Conservation (phyloP, 1,140 invertebrate species). For the Bombus waltoni region DNA sequence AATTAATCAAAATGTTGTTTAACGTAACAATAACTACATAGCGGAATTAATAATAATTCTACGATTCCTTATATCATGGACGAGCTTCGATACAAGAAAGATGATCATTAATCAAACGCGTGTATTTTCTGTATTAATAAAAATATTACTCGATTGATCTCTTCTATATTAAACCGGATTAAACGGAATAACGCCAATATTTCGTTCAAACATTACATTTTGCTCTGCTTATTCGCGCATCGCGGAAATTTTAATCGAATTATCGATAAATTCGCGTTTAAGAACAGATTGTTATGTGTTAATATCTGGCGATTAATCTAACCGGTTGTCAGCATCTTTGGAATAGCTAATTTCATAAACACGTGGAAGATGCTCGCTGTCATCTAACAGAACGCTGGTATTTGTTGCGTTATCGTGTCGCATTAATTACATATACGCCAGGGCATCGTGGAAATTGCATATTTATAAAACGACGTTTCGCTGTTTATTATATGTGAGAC, state of each 20-base stretch:
- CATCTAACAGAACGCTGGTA: background rate
- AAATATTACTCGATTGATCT: background rate
- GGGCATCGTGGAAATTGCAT: conserved; percentile 8
- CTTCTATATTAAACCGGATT: background rate
- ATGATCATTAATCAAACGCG: background rate
- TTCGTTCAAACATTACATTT: background rate
- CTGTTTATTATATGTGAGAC: conserved; percentile 13
- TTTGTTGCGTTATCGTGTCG: background rate
- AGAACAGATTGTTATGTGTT: too few relatives aligned
- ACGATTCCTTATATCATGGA: too few relatives aligned
- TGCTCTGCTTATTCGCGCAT: background rate
- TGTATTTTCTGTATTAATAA: background rate
- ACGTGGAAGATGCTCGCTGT: background rate
- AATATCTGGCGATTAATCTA: background rate
- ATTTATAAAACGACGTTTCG: conserved; percentile 40
- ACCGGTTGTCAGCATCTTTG: background rate
- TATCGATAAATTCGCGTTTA: too few relatives aligned
- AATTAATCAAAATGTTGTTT: too few relatives aligned
- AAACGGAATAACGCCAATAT: background rate
- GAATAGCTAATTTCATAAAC: background rate
- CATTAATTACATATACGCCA: background rate
- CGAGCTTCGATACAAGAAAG: too few relatives aligned
- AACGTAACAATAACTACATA: too few relatives aligned
- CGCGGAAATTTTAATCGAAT: too few relatives aligned
- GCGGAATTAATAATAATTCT: too few relatives aligned